Percentiles rank a stretch among this genome's conserved stretches.
Evolutionary conservation across 2,113 vertebrate species (phyloP).

Genomic region (Mola mola): DNA sequence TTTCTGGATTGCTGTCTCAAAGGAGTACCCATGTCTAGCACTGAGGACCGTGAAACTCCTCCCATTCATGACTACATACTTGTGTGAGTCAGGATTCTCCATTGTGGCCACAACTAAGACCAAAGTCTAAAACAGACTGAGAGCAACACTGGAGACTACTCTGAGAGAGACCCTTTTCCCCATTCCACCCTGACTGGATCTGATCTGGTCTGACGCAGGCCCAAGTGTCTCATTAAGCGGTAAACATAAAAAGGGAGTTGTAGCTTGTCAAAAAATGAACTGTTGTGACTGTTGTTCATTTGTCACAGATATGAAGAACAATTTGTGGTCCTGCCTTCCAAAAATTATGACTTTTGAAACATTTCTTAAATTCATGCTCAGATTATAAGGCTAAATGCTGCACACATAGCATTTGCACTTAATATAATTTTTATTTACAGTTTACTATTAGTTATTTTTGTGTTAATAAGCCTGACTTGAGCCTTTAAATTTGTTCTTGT

Average conservation of each 20-base stretch:
- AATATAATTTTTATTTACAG: too few relatives aligned
- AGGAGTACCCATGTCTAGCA: slow-evolving; percentile 18
- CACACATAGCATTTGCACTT: too few relatives aligned
- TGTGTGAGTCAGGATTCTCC: slow-evolving; percentile 27
- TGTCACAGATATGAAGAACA: background rate
- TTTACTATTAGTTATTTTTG: too few relatives aligned
- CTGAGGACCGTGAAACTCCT: slow-evolving; percentile 25
- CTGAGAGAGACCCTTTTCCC: slow-evolving; percentile 21
- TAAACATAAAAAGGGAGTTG: background rate
- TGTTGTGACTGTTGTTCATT: background rate
- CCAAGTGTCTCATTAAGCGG: slow-evolving; percentile 13
- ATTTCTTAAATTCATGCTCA: too few relatives aligned
- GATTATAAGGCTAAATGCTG: too few relatives aligned
- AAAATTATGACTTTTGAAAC: too few relatives aligned
- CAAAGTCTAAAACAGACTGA: slow-evolving; percentile 25
- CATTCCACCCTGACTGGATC: slow-evolving; percentile 21
- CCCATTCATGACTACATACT: slow-evolving; percentile 26
- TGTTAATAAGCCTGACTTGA: too few relatives aligned
- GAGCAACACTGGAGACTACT: slow-evolving; percentile 17
- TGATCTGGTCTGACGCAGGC: slow-evolving; percentile 10
- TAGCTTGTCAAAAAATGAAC: background rate
- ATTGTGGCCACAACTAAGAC: slow-evolving; percentile 26
- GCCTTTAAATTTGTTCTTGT: too few relatives aligned
- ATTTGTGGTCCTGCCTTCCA: background rate
- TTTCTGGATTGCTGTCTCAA: slow-evolving; percentile 15